These are phyloP conservation scores for Iphiclides podalirius DNA, from an alignment of 2,888 invertebrate species.

Conservation along the genomic window DNA sequence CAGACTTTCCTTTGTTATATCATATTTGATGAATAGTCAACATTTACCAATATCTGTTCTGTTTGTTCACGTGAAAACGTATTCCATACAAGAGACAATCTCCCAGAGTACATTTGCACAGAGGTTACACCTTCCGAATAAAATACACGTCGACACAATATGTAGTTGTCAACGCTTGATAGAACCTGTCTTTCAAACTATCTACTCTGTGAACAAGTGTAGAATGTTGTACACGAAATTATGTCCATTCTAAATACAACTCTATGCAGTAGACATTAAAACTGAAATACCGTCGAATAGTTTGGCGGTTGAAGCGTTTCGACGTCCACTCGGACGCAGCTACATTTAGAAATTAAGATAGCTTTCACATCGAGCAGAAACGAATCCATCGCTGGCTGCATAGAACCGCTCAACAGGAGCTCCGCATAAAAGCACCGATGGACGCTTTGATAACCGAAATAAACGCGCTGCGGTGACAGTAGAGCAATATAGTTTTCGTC, in stretches of 20 bases:
- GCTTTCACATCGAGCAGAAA: neutral
- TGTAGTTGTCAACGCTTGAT: conserved; percentile 76
- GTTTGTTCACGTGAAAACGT: conserved; percentile 25
- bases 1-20: neutral
- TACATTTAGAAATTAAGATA: conserved; percentile 19
- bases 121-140: conserved; percentile 67
- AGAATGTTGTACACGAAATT: neutral
- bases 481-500: conserved; percentile 42
- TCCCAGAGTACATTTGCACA: conserved; percentile 55
- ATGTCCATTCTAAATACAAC: conserved; percentile 12
- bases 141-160: conserved; percentile 67
- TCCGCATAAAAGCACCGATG: conserved; percentile 25
- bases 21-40: conserved; percentile 31
- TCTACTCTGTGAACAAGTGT: conserved; percentile 38
- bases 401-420: neutral
- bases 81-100: conserved; percentile 51
- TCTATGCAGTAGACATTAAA: conserved; percentile 3
- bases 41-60: conserved; percentile 34
- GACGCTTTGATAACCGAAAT: conserved; percentile 9
- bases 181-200: conserved; percentile 77
- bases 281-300: conserved; percentile 5
- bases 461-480: conserved; percentile 27
- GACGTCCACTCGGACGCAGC: conserved; percentile 7
- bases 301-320: conserved; percentile 30
- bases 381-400: conserved; percentile 26